Evolutionary conservation across 2,888 invertebrate species (phyloP).

Genomic region (Perizoma flavofasciatum): DNA sequence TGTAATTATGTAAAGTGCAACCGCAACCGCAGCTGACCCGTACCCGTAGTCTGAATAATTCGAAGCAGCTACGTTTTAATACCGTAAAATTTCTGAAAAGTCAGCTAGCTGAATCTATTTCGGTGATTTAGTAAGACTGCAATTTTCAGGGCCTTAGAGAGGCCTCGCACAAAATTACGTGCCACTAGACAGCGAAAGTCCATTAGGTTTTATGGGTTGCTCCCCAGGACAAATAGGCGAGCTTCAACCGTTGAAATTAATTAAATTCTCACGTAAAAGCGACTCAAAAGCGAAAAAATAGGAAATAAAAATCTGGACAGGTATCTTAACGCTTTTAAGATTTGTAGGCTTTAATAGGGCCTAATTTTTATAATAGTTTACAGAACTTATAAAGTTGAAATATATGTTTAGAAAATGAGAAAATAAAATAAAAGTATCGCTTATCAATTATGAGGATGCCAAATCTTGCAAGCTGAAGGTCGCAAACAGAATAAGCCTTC

Average conservation of each 20-base stretch:
- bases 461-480: no score
- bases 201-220: conserved; percentile 80
- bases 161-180: conserved; percentile 69
- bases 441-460: no score
- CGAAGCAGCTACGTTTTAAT: conserved; percentile 7
- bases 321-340: conserved; percentile 32
- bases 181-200: conserved; percentile 76
- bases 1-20: no score
- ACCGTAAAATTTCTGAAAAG: conserved; percentile 20
- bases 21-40: no score
- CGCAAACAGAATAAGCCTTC: no score
- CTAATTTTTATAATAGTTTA: no score
- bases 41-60: neutral
- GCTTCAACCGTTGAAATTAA: conserved; percentile 73
- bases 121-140: conserved; percentile 59
- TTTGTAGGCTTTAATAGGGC: conserved; percentile 21
- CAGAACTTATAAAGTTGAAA: no score
- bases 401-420: no score
- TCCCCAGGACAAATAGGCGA: conserved; percentile 71
- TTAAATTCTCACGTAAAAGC: conserved; percentile 72
- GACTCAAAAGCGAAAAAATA: conserved; percentile 55
- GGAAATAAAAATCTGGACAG: conserved; percentile 47
- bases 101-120: conserved; percentile 48
- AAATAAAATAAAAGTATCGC: no score
- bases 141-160: conserved; percentile 62